Evolutionary conservation across 2,113 vertebrate genomes (phyloP), one percentile per base, ranked within the genome.

Genomic region (Sakesphorus luctuosus): DNA sequence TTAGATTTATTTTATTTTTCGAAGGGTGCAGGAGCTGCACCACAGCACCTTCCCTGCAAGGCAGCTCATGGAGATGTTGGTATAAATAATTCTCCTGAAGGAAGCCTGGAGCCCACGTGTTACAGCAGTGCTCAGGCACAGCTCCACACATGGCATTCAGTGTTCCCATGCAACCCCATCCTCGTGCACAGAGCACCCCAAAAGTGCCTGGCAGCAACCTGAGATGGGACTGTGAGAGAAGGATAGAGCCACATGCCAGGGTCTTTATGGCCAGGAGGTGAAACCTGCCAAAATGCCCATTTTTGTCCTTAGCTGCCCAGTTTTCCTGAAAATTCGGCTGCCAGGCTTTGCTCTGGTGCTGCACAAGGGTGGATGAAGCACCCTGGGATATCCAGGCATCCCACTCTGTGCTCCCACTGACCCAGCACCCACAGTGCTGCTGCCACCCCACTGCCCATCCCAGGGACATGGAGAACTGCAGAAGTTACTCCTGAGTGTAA

Each of bases 401-500:
- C 46, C 9, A 6, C 24, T 71, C 11, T 29, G 4, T 1, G 56
- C 33, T 75, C 35, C 53, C 67, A 28, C 47, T 74, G 58, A 66
- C 47, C 90, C 87, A 75, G 93, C 93, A 91, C 94, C 91, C 90
- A 91, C n/a, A n/a, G n/a, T n/a, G n/a, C 18, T 65, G 62, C 87
- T 95, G 92, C 91, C 91, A 89, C 81, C 94, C 92, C 91, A 28
- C 36, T 74, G 96, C 91, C 95, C 84, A 55, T 53, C 85, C 76
- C 18, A 35, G 91, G 95, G 94, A 94, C 94, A 77, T 1, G 36
- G 90, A 61, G 26, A 44, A 36, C 8, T 4, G 56, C 35, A 28
- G 59, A 29, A 66, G 55, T 63, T 63, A 63, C 85, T 82, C 53
- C 50, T 68, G 95, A 61, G 84, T 33, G 79, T 5, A 13, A 40